A percentile compares a stretch with the other conserved stretches of the same genome.
Conservation (phyloP, 2,113 vertebrate species). For the Scomber colias region DNA sequence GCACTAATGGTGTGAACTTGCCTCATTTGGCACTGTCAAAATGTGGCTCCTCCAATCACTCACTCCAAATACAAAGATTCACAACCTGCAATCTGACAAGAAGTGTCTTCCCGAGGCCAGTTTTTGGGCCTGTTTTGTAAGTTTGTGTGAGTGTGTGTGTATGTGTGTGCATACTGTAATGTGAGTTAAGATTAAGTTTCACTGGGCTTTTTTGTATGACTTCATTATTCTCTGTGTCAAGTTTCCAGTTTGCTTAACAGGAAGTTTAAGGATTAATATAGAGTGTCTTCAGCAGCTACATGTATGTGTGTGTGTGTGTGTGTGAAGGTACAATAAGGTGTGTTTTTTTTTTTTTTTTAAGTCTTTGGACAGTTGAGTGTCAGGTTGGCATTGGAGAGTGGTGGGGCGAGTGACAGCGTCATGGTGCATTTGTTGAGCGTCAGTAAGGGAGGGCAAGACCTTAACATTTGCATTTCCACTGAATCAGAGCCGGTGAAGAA, state of each 20-base stretch:
- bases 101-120: constrained; percentile 44
- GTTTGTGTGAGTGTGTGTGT: not conserved
- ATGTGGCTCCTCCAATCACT: constrained; percentile 66
- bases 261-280: constrained; percentile 28
- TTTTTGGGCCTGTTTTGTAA: too few species aligned
- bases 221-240: constrained; percentile 58
- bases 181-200: constrained; percentile 40
- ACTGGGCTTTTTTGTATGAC: constrained; percentile 37
- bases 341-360: not conserved
- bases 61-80: constrained; percentile 72
- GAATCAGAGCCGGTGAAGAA: constrained; percentile 52
- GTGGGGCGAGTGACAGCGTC: constrained; percentile 57
- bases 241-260: constrained; percentile 35
- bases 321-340: constrained; percentile 2
- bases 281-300: not conserved
- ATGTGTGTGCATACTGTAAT: not conserved
- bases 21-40: constrained; percentile 34
- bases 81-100: constrained; percentile 60
- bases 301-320: constrained; percentile 26
- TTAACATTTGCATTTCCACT: constrained; percentile 65
- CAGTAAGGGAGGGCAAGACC: constrained; percentile 37
- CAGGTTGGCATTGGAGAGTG: constrained; percentile 31
- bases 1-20: constrained; percentile 37
- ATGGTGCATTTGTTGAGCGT: constrained; percentile 60
- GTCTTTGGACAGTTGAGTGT: constrained; percentile 36